A percentile compares a stretch with the other conserved stretches of the same genome.
phyloP scores from a whole-genome alignment of 2,797 vertebrate species.

The Bryconaethiops microstoma region DNA sequence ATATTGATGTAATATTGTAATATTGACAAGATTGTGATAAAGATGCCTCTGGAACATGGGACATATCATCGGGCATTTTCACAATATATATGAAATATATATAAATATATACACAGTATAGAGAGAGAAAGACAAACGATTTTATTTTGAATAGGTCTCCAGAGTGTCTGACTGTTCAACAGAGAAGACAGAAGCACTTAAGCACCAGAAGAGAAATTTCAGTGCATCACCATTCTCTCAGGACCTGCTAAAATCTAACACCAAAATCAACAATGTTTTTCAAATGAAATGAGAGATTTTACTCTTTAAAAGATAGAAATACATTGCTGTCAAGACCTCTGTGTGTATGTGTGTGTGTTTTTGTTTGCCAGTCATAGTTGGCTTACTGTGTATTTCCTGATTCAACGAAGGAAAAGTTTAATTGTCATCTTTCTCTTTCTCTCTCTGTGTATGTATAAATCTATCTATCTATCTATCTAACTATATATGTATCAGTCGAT shows the following conservation, averaged over 20 bases:
- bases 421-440: constrained; percentile 6
- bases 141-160: constrained; percentile 9
- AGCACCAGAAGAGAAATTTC: not conserved
- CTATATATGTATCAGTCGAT: not conserved
- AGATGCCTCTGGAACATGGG: too few relatives aligned
- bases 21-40: too few relatives aligned
- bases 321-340: not conserved
- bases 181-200: not conserved
- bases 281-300: not conserved
- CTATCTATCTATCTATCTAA: not conserved
- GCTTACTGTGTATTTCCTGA: not conserved
- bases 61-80: too few relatives aligned
- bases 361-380: not conserved
- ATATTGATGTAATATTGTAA: too few relatives aligned
- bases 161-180: not conserved
- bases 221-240: not conserved
- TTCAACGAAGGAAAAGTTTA: not conserved
- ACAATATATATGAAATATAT: too few relatives aligned
- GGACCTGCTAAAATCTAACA: not conserved
- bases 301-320: not conserved
- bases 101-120: too few relatives aligned
- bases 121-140: too few relatives aligned
- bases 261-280: not conserved
- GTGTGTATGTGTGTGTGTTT: not conserved
- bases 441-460: not conserved